phyloP scores from a whole-genome alignment of 1,140 invertebrate genomes.

The Trialeurodes vaporariorum region DNA sequence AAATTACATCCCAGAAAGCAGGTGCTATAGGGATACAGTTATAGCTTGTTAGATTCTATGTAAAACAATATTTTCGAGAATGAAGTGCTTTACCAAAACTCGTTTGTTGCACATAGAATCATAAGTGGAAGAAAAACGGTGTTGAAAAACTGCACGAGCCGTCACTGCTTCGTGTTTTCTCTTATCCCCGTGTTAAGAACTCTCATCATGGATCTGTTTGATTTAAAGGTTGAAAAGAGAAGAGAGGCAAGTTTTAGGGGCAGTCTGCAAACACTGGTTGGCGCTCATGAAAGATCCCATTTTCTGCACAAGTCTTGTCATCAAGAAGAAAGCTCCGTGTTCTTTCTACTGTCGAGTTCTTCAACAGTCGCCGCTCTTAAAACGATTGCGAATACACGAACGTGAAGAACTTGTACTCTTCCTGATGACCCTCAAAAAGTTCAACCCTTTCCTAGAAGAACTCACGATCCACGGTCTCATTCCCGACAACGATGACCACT shows the following conservation, averaged over 20 bases:
- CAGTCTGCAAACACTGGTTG: not conserved
- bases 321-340: not conserved
- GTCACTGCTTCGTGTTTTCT: too few species aligned
- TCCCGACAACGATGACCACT: not conserved
- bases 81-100: too few species aligned
- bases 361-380: not conserved
- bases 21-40: too few species aligned
- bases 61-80: too few species aligned
- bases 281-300: not conserved
- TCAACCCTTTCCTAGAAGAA: not conserved
- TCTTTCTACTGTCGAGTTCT: not conserved
- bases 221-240: not conserved
- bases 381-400: not conserved
- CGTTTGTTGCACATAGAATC: too few species aligned
- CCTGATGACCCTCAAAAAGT: not conserved
- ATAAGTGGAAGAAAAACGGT: too few species aligned
- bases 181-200: too few species aligned
- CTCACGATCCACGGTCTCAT: not conserved
- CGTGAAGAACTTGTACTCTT: not conserved
- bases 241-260: not conserved
- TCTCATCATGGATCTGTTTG: too few species aligned
- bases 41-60: too few species aligned
- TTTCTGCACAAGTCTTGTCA: not conserved
- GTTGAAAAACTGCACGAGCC: too few species aligned
- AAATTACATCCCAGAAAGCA: too few species aligned